Evolutionary conservation across 1,140 invertebrate species (phyloP), one percentile per base, ranked within the genome.

Genomic region (Bathynomus jamesi): DNA sequence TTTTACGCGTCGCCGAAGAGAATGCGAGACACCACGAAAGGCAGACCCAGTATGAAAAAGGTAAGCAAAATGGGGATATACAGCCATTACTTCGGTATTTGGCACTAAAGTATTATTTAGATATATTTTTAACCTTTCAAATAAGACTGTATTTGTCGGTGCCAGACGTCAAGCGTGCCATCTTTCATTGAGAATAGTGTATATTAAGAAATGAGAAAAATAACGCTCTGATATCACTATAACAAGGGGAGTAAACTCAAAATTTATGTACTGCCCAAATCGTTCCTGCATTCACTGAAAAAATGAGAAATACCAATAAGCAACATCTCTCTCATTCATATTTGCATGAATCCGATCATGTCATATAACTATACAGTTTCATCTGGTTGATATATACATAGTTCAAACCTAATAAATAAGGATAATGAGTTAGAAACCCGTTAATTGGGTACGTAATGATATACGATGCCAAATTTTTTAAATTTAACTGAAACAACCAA

Each of bases 11-110:
- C 61, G 95, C 94, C 10, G 93, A 93, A 8, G 94, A 96, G 83
- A 96, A 96, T 85, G 94, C 94, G 31, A 87, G 94, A 75, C 94
- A 96, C 80, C 93, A 96, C 83, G 94, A 97, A 82, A 87, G 93
- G 76, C 93, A 96, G 84, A 92, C 95, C 82, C 94, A 91, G 85
- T 93, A 94, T 82, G 94, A 97, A 85, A 96, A 95, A 94, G 93
- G 95, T 96, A n/a, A n/a, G n/a, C n/a, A n/a, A n/a, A n/a, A n/a
- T n/a, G 85, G 82, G 82, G 0, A 46, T 13, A n/a, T 61, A 32
- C 3, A 7, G 17, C 29, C 17, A 29, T 8, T 13, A 28, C 7
- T 2, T 29, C 24, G 30, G 8, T 27, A 25, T 25, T 11, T 68
- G 17, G 27, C n/a, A n/a, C n/a, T n/a, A n/a, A n/a, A n/a, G 40